Evolutionary conservation across 1,140 invertebrate species (phyloP), one percentile per base, ranked within the genome.

Genomic region (Hyles euphorbiae): DNA sequence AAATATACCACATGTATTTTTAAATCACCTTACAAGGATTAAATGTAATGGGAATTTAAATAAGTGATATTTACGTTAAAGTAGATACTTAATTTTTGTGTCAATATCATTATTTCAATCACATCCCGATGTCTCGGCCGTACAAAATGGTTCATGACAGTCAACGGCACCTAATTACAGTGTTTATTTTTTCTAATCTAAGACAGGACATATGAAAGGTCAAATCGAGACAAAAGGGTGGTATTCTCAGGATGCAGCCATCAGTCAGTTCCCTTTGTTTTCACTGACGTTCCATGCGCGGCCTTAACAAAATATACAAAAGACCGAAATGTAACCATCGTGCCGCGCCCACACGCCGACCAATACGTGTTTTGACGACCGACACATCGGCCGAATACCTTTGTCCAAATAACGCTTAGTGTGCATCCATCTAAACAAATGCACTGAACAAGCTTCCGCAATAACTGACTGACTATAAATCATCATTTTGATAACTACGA

Each of bases 291-390:
- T 65, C 71, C 73, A 66, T 75, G 70, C 68, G 74, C 68, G 71
- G 78, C 73, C 70, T 70, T 82, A 81, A 74, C 66, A 82, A 78
- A 85, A 85, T 83, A 85, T 81, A 81, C 80, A 83, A 61, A 60
- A 57, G 67, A 81, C 77, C 71, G 53, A 81, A 83, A 78, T 83
- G 78, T 85, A 81, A 78, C 82, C 77, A 50, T 54, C 58, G 72
- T 73, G 64, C 61, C 53, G 68, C 65, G 74, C 60, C 78, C 78
- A 83, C 80, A 77, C 76, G 75, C 71, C 64, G 54, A 51, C 54
- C 55, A 59, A 56, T 66, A 48, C 53, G 9, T 80, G 70, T 80
- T 79, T 78, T 73, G 74, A 78, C 72, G 68, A 68, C 53, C 73
- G 66, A 66, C 55, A 66, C 66, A 63, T 67, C 66, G 65, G 56